Base-by-base conservation (phyloP, 2,888 invertebrate genomes). In the Muscina levida region DNA sequence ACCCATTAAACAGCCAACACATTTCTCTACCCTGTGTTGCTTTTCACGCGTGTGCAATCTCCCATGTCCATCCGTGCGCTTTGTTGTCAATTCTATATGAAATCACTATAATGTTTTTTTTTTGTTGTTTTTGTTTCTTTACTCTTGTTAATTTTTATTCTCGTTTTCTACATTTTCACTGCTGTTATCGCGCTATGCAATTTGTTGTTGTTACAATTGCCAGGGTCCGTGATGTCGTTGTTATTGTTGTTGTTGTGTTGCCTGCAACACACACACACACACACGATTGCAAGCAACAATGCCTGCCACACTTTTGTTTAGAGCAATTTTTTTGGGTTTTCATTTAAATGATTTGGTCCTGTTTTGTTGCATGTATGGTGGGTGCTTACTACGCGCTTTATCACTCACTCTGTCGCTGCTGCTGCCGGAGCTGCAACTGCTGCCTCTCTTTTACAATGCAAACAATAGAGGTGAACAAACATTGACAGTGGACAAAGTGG, bases 391-490 rank as follows among this genome's bases (percentile, higher is more conserved):
- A n/a, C n/a, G n/a, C n/a, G n/a, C n/a, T n/a, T n/a, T n/a, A n/a
- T n/a, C n/a, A n/a, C n/a, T n/a, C n/a, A n/a, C n/a, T n/a, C n/a
- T 68, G 42, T 37, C 53, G 13, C 26, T 59, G 48, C 39, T 17
- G 65, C 48, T 56, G 3, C 62, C 8, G n/a, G n/a, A n/a, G n/a
- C n/a, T n/a, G n/a, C n/a, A n/a, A n/a, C n/a, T n/a, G n/a, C n/a
- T n/a, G n/a, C n/a, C n/a, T n/a, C n/a, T n/a, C n/a, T n/a, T 66
- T 66, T 17, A 37, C 15, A 46, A 46, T 53, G n/a, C 62, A 57
- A 74, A 73, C 72, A 79, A 75, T 56, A 59, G 62, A 42, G 59
- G 59, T 62, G 79, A 62, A 22, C 75, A 75, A 75, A 75, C 72
- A 75, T 67, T 75, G 79, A 57, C 77, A 67, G 62, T n/a, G n/a